phyloP scores from a whole-genome alignment of 2,888 invertebrate genomes.

The Chaitophorus viminalis region DNA sequence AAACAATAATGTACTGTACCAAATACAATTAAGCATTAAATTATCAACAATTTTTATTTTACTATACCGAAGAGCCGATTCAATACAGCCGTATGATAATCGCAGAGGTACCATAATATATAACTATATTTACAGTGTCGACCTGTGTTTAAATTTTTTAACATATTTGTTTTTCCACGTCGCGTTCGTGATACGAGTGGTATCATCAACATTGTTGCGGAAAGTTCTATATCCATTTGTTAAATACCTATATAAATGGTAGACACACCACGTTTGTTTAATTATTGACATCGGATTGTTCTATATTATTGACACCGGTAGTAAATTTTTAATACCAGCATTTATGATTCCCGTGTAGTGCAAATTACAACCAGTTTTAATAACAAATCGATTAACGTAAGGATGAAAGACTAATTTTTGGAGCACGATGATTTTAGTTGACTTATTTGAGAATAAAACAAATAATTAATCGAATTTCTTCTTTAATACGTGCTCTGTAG shows the following conservation, averaged over 20 bases:
- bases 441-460: not conserved
- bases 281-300: constrained; percentile 37
- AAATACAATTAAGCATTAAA: too few species aligned
- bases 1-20: too few species aligned
- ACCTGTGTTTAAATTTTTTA: not conserved
- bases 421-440: not conserved
- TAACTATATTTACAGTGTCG: not conserved
- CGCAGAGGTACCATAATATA: not conserved
- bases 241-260: constrained; percentile 22
- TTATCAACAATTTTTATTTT: not conserved
- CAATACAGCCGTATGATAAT: not conserved
- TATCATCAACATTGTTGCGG: not conserved
- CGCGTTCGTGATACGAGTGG: not conserved
- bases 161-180: not conserved
- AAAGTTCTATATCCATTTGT: constrained; percentile 30
- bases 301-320: constrained; percentile 32
- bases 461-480: not conserved
- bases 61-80: not conserved
- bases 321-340: constrained; percentile 29
- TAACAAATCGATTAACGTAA: not conserved
- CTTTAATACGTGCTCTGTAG: not conserved
- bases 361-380: not conserved
- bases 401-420: not conserved
- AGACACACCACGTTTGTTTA: not conserved
- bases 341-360: constrained; percentile 13